Conservation (phyloP, 2,888 invertebrate species). For the Polydrusus tereticollis region DNA sequence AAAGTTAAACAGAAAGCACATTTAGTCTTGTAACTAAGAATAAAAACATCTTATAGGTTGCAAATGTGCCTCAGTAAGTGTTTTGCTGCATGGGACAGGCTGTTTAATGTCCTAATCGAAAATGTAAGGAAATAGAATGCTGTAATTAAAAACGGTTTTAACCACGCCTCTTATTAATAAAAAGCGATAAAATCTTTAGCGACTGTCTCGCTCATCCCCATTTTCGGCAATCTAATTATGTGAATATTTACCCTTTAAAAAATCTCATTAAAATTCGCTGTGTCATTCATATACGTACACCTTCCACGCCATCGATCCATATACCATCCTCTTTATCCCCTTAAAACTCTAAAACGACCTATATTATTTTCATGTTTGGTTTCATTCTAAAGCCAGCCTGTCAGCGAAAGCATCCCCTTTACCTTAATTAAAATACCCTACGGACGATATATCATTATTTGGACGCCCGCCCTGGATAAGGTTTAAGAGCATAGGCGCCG, state of each 20-base stretch:
- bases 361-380: slow-evolving; percentile 42
- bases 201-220: no score
- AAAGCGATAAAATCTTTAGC: no score
- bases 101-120: no score
- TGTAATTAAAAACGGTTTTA: no score
- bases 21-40: no score
- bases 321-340: slow-evolving; percentile 24
- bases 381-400: slow-evolving; percentile 38
- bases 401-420: slow-evolving; percentile 40
- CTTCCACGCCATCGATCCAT: not conserved
- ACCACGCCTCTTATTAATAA: no score
- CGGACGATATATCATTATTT: slow-evolving; percentile 46
- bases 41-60: no score
- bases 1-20: no score
- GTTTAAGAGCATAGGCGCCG: slow-evolving; percentile 33
- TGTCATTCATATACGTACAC: not conserved
- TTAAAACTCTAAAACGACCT: slow-evolving; percentile 30
- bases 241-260: slow-evolving; percentile 7
- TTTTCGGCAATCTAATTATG: no score
- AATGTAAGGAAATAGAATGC: no score
- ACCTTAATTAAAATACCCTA: slow-evolving; percentile 47
- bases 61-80: no score
- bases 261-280: slow-evolving; percentile 15
- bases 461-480: slow-evolving; percentile 40
- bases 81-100: no score